These are phyloP conservation scores for Lepidothrix coronata DNA, from an alignment of 2,113 vertebrate species.

Conservation along the genomic window DNA sequence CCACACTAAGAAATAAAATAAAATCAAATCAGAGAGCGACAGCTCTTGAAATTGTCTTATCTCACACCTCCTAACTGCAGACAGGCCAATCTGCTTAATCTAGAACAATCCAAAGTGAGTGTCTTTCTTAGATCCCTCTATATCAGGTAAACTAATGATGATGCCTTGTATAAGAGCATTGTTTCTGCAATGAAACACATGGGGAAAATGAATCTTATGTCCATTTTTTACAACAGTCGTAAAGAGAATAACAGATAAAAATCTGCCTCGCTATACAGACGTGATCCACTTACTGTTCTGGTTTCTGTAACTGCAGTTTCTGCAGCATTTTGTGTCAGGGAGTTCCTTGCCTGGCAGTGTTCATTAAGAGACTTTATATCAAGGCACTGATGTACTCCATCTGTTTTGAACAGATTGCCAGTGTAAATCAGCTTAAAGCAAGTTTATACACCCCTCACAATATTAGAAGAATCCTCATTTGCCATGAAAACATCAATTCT, in stretches of 20 bases:
- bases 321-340: neutral
- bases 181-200: neutral
- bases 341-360: neutral
- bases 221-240: neutral
- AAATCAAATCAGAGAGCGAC: neutral
- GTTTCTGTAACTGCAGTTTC: neutral
- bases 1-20: neutral
- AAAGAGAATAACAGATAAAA: neutral
- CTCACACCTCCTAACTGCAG: neutral
- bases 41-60: neutral
- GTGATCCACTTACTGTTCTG: neutral
- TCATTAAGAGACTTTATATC: neutral
- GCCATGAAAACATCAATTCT: neutral
- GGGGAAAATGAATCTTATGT: neutral
- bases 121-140: neutral
- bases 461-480: neutral
- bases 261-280: neutral
- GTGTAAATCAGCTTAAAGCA: conserved; percentile 15
- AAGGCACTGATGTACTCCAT: conserved; percentile 26
- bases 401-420: conserved; percentile 37
- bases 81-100: neutral
- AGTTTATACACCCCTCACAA: neutral
- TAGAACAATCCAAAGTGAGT: neutral
- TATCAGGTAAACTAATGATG: neutral
- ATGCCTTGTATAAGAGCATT: neutral